A percentile compares a stretch with the other conserved stretches of the same genome.
Evolutionary conservation across 2,113 vertebrate species (phyloP).

Genomic region (Carlito syrichta): DNA sequence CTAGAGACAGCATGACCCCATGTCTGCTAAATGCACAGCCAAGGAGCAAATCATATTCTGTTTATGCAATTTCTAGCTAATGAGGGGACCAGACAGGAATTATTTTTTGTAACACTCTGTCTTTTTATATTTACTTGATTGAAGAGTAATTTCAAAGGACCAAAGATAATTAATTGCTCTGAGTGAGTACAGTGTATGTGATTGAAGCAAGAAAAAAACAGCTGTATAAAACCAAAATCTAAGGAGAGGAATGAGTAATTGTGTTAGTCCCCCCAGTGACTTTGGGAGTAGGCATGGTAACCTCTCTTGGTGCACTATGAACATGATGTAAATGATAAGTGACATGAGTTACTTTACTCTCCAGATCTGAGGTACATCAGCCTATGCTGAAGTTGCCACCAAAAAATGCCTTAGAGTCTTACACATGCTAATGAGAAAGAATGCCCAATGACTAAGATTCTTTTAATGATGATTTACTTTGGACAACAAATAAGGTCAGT

Average conservation of each 20-base stretch:
- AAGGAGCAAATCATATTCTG: not conserved
- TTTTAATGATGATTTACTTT: not conserved
- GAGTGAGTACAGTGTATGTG: not conserved
- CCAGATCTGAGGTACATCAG: not conserved
- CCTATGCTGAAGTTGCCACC: not conserved
- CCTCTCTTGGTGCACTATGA: not conserved
- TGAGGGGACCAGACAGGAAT: not conserved
- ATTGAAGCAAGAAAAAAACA: constrained; percentile 2
- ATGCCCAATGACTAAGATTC: not conserved
- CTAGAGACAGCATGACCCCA: not conserved
- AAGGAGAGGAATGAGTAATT: not conserved
- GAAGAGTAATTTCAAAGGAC: constrained; percentile 31
- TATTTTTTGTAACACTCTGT: constrained; percentile 49
- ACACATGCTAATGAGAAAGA: not conserved
- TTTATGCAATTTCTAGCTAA: not conserved
- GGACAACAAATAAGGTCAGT: not conserved
- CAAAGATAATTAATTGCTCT: constrained; percentile 40
- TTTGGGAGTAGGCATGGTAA: not conserved
- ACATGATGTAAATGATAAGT: not conserved
- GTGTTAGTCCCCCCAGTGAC: not conserved
- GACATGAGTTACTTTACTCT: not conserved
- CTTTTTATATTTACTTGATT: not conserved
- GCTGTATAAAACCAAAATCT: not conserved
- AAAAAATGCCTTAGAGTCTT: not conserved
- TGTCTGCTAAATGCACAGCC: not conserved